A percentile compares a stretch with the other conserved stretches of the same genome.
Conservation (phyloP, 1,140 invertebrate genomes). For the Sarcophaga bullata region DNA sequence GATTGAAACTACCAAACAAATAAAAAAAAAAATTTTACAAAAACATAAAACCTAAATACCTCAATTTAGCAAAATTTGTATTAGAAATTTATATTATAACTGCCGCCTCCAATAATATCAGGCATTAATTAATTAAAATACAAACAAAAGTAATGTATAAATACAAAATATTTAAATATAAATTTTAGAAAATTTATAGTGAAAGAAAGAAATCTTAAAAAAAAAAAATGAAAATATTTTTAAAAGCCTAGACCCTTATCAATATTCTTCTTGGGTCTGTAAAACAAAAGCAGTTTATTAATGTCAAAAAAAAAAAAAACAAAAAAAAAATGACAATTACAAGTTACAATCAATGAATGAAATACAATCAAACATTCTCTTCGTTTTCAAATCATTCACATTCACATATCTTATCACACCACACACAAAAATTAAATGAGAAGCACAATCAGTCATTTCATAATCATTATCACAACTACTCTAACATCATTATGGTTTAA, state of each 20-base stretch:
- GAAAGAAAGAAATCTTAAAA: background rate
- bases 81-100: slow-evolving; percentile 33
- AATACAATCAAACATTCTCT: no score
- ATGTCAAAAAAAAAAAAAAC: no score
- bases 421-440: no score
- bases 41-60: slow-evolving; percentile 34
- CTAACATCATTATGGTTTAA: no score
- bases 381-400: no score
- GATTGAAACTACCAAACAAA: slow-evolving; percentile 21
- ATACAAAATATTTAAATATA: slow-evolving; percentile 11
- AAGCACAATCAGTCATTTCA: no score
- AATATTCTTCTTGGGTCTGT: background rate
- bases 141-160: no score
- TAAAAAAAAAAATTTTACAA: slow-evolving; percentile 30
- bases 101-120: slow-evolving; percentile 11
- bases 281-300: background rate
- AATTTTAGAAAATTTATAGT: slow-evolving; percentile 20
- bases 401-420: no score
- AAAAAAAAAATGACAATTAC: no score
- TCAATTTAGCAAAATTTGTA: slow-evolving; percentile 41
- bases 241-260: background rate
- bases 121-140: background rate
- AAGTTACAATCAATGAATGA: no score
- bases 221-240: background rate
- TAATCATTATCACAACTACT: no score